These are phyloP conservation scores for Molorchus minor DNA, from an alignment of 2,888 invertebrate species.

Conservation along the genomic window DNA sequence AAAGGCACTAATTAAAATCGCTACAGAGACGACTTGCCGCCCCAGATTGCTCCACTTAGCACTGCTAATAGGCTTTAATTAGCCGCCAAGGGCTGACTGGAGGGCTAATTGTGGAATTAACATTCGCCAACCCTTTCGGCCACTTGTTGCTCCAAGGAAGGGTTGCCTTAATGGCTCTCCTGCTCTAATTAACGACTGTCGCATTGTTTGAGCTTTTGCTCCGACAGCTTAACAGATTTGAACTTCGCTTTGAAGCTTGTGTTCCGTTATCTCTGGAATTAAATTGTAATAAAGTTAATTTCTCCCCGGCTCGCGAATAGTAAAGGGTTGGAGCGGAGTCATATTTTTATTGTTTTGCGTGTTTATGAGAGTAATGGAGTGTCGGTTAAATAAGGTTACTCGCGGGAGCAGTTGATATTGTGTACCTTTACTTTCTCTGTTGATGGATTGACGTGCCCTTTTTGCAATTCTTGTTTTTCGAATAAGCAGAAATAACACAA, in stretches of 20 bases:
- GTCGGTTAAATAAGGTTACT: conserved; percentile 2
- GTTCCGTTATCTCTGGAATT: conserved; percentile 36
- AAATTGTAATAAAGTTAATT: conserved; percentile 36
- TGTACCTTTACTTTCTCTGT: no score
- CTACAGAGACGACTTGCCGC: conserved; percentile 35
- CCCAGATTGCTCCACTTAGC: conserved; percentile 45
- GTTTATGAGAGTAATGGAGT: background rate
- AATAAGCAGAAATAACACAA: no score
- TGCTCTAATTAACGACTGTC: conserved; percentile 52
- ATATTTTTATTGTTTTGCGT: conserved; percentile 20
- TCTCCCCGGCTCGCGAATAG: conserved; percentile 12
- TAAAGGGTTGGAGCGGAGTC: conserved; percentile 28
- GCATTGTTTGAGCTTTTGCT: conserved; percentile 46
- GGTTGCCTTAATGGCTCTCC: conserved; percentile 49
- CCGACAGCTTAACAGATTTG: conserved; percentile 43
- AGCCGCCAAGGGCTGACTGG: conserved; percentile 48
- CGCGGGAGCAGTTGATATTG: no score
- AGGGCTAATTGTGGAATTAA: conserved; percentile 55
- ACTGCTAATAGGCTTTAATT: conserved; percentile 55
- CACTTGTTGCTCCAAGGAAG: conserved; percentile 55
- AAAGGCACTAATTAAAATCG: conserved; percentile 39
- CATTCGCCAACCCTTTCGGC: conserved; percentile 52
- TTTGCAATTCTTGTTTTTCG: no score
- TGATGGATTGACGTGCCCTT: no score
- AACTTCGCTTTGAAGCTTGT: conserved; percentile 37